Percentiles rank a stretch among this genome's conserved stretches.
Evolutionary conservation across 2,113 vertebrate species (phyloP).

Genomic region (Leptosomus discolor): DNA sequence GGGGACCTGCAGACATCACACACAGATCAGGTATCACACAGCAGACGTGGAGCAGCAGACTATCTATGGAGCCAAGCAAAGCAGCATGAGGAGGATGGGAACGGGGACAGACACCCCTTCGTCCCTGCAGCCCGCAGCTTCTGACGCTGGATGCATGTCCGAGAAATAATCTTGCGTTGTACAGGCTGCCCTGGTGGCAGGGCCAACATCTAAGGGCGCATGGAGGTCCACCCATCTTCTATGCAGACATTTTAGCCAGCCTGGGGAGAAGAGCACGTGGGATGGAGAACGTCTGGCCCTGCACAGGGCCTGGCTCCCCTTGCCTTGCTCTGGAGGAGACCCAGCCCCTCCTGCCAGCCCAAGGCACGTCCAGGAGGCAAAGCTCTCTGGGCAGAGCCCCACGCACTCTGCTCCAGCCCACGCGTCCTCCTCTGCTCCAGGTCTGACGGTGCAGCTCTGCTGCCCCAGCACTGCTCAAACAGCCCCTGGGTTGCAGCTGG

Average conservation of each 20-base stretch:
- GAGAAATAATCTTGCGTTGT: not conserved
- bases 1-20: not conserved
- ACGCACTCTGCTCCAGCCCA: accelerated
- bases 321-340: not conserved
- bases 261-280: not conserved
- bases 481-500: no score
- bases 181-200: not conserved
- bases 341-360: not conserved
- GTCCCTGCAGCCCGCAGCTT: not conserved
- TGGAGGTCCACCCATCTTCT: not conserved
- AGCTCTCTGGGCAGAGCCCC: not conserved
- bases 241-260: not conserved
- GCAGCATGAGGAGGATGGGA: not conserved
- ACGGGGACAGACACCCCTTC: not conserved
- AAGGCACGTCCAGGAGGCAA: not conserved
- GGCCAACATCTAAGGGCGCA: not conserved
- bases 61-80: not conserved
- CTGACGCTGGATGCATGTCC: not conserved
- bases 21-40: not conserved
- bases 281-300: not conserved
- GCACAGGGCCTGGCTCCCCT: not conserved
- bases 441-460: accelerated
- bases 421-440: not conserved
- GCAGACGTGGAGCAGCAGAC: not conserved
- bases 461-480: not conserved